Evolutionary conservation across 2,888 invertebrate genomes (phyloP), one percentile per base, ranked within the genome.

Genomic region (Melanophora roralis): DNA sequence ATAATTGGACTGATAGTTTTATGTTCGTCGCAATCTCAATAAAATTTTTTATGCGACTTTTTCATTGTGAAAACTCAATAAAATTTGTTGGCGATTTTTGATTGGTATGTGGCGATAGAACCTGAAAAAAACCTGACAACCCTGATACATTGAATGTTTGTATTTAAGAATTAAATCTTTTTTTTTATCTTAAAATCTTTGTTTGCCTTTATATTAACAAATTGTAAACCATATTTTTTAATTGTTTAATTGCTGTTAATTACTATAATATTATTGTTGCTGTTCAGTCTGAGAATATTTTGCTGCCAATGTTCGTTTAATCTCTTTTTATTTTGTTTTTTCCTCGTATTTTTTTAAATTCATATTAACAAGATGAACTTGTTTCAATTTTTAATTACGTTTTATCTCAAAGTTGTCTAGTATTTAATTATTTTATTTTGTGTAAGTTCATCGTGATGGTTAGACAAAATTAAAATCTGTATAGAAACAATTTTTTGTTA

Each of bases 171-270:
- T 60, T 60, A 38, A 73, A 51, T 51, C 14, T 51, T 43, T 8
- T 7, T 43, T 43, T 43, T 43, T 43, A 8, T 16, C 19, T 49
- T 27, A n/a, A 23, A 36, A 40, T 49, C 21, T 60, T 71, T n/a
- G n/a, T n/a, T n/a, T n/a, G 32, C n/a, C 57, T 59, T n/a, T 23
- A 14, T 38, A 64, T 32, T 47, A 23, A 34, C 32, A 7, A 53
- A 53, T 27, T 27, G 27, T 14, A 45, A 45, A 4, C 21, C 34
- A 36, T 16, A 64, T 16, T 45, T 36, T 55, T 34, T 8, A 45
- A 74, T 49, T 65, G 32, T 57, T 65, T 65, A 49, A 47, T 64
- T 65, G 49, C 23, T 64, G 36, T 53, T 65, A 53, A 65, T 65
- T 53, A 65, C 51, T 51, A 49, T 65, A 38, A 43, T 53, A 27